Evolutionary conservation across 2,888 invertebrate species (phyloP).

Genomic region (Phasia obesa): DNA sequence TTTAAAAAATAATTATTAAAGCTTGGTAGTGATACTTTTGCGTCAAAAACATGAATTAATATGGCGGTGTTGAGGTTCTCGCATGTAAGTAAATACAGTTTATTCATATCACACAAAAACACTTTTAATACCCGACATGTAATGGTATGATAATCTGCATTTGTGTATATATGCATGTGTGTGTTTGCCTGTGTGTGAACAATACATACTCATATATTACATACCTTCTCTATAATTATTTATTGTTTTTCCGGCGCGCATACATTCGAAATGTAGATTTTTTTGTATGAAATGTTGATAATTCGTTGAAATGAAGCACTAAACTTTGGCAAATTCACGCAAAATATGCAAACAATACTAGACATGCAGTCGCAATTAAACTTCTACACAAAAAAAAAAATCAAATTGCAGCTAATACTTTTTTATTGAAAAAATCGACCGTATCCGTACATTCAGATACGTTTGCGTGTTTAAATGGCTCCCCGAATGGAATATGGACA

Average conservation of each 20-base stretch:
- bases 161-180: not conserved
- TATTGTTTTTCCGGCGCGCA: constrained; percentile 40
- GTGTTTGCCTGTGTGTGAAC: not conserved
- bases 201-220: not conserved
- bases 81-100: constrained; percentile 34
- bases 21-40: constrained; percentile 54
- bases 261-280: constrained; percentile 46
- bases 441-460: not conserved
- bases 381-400: constrained; percentile 5
- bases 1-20: constrained; percentile 25
- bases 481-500: constrained; percentile 8
- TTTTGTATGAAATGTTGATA: constrained; percentile 70
- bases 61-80: constrained; percentile 62
- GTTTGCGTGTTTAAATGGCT: constrained; percentile 6
- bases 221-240: constrained; percentile 64
- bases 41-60: constrained; percentile 52
- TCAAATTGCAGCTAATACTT: constrained; percentile 14
- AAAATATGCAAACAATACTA: constrained; percentile 71
- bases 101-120: constrained; percentile 29
- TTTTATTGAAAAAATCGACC: not conserved
- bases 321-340: constrained; percentile 82
- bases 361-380: constrained; percentile 70
- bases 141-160: constrained; percentile 3
- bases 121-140: not conserved
- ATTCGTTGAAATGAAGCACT: constrained; percentile 79